These are phyloP conservation scores for Bicyclus anynana DNA, from an alignment of 1,140 invertebrate species.

Conservation along the genomic window DNA sequence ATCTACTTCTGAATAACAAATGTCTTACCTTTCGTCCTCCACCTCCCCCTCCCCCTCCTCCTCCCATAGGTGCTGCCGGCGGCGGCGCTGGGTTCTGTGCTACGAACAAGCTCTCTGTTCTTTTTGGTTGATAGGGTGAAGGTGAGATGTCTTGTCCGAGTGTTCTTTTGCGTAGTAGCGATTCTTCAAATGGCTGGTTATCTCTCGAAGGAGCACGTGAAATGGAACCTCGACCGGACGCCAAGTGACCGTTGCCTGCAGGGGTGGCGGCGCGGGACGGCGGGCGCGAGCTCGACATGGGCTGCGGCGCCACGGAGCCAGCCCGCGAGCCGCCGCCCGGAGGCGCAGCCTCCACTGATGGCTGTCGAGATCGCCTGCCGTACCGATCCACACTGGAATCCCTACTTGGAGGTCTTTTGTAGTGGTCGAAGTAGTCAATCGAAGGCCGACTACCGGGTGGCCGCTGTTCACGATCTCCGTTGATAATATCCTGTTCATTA, in stretches of 20 bases:
- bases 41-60: conserved; percentile 57
- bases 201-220: conserved; percentile 70
- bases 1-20: no score
- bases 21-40: conserved; percentile 64
- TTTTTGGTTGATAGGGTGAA: conserved; percentile 89
- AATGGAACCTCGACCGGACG: conserved; percentile 68
- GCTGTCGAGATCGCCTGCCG: conserved; percentile 84
- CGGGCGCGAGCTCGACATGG: conserved; percentile 56
- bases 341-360: conserved; percentile 82
- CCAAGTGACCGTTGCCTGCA: conserved; percentile 75
- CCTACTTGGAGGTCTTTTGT: conserved; percentile 91
- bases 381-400: conserved; percentile 93
- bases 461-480: conserved; percentile 55
- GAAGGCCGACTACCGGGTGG: conserved; percentile 77
- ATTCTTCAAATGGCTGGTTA: conserved; percentile 86
- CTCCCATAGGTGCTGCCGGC: conserved; percentile 67
- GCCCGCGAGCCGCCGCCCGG: conserved; percentile 43
- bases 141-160: conserved; percentile 92
- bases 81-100: conserved; percentile 75
- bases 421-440: conserved; percentile 92
- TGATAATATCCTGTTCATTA: conserved; percentile 46
- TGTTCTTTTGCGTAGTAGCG: conserved; percentile 85
- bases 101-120: conserved; percentile 90
- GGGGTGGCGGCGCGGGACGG: conserved; percentile 62
- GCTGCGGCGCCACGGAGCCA: conserved; percentile 74